phyloP scores from a whole-genome alignment of 1,140 invertebrate genomes.

The Nymphalis io region DNA sequence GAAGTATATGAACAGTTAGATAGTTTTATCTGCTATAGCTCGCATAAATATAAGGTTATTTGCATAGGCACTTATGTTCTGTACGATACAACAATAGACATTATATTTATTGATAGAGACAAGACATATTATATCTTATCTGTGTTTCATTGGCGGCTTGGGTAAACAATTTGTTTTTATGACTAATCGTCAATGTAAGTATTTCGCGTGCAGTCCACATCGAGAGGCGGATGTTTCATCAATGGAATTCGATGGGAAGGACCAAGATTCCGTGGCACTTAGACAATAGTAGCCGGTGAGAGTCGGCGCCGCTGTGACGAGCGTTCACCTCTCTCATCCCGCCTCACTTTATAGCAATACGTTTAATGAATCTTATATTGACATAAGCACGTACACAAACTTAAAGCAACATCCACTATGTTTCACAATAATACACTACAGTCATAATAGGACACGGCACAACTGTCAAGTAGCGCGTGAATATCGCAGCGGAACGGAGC shows the following conservation, averaged over 20 bases:
- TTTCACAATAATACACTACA: slow-evolving; percentile 61
- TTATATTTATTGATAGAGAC: slow-evolving; percentile 20
- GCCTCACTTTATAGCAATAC: slow-evolving; percentile 47
- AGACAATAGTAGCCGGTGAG: slow-evolving; percentile 78
- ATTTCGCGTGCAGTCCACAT: slow-evolving; percentile 66
- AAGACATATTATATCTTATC: slow-evolving; percentile 24
- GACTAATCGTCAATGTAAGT: slow-evolving; percentile 43
- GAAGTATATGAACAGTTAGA: slow-evolving; percentile 14
- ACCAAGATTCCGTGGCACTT: slow-evolving; percentile 78
- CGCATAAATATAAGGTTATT: slow-evolving; percentile 8
- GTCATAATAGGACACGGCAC: slow-evolving; percentile 67
- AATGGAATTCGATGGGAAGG: slow-evolving; percentile 75
- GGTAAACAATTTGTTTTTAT: slow-evolving; percentile 67
- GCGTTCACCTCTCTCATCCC: slow-evolving; percentile 78
- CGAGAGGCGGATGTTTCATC: slow-evolving; percentile 66
- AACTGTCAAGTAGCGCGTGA: slow-evolving; percentile 73
- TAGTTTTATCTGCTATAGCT: slow-evolving; percentile 9
- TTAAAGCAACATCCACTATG: slow-evolving; percentile 60
- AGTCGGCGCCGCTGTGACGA: slow-evolving; percentile 77
- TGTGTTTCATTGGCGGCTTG: slow-evolving; percentile 45
- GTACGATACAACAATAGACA: slow-evolving; percentile 17
- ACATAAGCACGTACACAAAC: slow-evolving; percentile 54
- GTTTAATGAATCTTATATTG: slow-evolving; percentile 38
- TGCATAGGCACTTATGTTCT: slow-evolving; percentile 9
- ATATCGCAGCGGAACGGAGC: slow-evolving; percentile 45